Conservation (phyloP, 2,888 invertebrate genomes). For the Ichneumon xanthorius region DNA sequence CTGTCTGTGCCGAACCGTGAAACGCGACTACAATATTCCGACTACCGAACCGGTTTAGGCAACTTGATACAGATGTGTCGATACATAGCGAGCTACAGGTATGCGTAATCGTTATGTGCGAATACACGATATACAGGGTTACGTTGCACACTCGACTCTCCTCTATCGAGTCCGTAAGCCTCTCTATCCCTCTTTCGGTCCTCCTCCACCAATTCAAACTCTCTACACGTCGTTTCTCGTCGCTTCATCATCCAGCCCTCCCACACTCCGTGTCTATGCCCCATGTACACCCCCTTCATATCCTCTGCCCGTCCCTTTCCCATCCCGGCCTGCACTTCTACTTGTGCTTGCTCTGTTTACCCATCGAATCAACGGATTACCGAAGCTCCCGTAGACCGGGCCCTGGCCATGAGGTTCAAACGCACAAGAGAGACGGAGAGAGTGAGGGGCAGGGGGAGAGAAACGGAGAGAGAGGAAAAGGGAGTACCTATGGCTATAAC, state of each 20-base stretch:
- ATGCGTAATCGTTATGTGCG: conserved; percentile 62
- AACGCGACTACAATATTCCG: background rate
- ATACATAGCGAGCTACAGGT: conserved; percentile 48
- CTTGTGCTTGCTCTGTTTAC: conserved; percentile 78
- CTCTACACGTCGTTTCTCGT: conserved; percentile 11
- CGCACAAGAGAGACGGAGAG: background rate
- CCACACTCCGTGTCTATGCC: background rate
- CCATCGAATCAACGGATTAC: conserved; percentile 81
- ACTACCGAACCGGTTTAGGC: conserved; percentile 1
- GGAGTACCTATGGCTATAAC: conserved; percentile 17
- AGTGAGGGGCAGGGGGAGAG: background rate
- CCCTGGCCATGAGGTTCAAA: background rate
- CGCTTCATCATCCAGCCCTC: conserved; percentile 14
- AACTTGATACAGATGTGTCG: conserved; percentile 12
- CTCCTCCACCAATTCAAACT: conserved; percentile 29
- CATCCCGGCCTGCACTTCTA: conserved; percentile 68
- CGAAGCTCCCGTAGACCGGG: conserved; percentile 69
- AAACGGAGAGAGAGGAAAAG: background rate
- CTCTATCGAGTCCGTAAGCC: conserved; percentile 46
- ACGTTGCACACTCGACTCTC: conserved; percentile 66
- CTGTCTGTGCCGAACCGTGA: conserved; percentile 2
- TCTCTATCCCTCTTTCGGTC: conserved; percentile 39
- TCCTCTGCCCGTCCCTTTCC: conserved; percentile 1
- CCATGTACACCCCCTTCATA: conserved; percentile 12
- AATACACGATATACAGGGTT: conserved; percentile 71